Conservation (phyloP, 1,140 invertebrate species). For the Drosophila carrolli region DNA sequence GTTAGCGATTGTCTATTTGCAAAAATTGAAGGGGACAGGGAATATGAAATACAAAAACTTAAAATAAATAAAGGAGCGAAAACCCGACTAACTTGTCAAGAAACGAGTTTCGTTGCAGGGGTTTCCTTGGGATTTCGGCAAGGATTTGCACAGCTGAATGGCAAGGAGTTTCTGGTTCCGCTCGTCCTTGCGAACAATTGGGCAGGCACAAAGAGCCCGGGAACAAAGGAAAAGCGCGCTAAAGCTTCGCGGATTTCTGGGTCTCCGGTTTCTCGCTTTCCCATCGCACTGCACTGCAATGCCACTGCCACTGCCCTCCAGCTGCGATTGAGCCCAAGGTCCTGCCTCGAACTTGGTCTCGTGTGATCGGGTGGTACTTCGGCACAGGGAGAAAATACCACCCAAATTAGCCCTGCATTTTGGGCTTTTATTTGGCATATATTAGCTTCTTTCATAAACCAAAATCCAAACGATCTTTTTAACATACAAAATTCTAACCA, state of each 20-base stretch:
- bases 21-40: neutral
- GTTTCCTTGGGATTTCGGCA: constrained; percentile 25
- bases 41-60: neutral
- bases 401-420: neutral
- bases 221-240: constrained; percentile 50
- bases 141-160: constrained; percentile 15
- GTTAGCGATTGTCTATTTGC: constrained; percentile 35
- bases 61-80: neutral
- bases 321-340: constrained; percentile 20
- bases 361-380: constrained; percentile 12
- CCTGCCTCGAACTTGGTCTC: neutral
- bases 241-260: constrained; percentile 37
- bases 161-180: constrained; percentile 13
- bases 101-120: constrained; percentile 28
- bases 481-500: no score
- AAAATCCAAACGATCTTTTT: no score
- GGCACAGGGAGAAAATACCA: constrained; percentile 18
- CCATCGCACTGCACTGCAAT: neutral
- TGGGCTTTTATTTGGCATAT: neutral
- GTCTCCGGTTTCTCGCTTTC: neutral
- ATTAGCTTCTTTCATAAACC: no score
- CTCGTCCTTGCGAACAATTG: constrained; percentile 43
- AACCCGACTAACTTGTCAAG: constrained; percentile 33
- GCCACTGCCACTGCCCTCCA: constrained; percentile 19
- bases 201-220: constrained; percentile 26